Conservation (phyloP, 2,888 invertebrate genomes). For the Bombylius discolor region DNA sequence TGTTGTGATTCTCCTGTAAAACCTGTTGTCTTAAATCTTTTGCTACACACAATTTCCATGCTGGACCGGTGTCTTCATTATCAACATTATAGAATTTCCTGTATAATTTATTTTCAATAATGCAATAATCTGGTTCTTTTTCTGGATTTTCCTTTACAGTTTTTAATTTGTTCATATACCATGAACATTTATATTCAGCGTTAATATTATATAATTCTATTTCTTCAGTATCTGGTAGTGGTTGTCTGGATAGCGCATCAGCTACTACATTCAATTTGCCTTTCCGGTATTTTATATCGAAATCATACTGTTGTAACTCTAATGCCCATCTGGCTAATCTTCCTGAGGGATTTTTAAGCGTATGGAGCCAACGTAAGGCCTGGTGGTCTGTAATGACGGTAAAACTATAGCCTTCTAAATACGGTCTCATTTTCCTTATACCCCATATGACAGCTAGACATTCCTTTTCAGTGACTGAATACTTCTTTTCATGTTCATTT, state of each 20-base stretch:
- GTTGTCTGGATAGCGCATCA: neutral
- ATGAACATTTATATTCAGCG: no score
- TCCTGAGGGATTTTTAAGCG: neutral
- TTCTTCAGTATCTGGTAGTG: no score
- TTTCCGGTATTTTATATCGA: neutral
- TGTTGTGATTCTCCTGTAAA: no score
- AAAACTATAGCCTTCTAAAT: neutral
- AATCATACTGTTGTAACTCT: neutral
- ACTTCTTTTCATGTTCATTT: neutral
- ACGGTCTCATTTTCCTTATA: neutral
- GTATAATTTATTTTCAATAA: no score
- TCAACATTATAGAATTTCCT: no score
- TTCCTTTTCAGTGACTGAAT: neutral
- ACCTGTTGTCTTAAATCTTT: no score
- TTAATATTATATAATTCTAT: no score
- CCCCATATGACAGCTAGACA: neutral
- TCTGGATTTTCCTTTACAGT: no score
- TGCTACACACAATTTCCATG: no score
- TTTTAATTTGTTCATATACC: no score
- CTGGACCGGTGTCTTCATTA: no score
- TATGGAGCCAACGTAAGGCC: neutral
- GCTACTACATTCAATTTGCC: neutral
- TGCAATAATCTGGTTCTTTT: no score
- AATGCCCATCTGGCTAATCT: neutral
- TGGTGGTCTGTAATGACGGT: neutral